phyloP scores from a whole-genome alignment of 2,888 invertebrate species.

The Alentia gelatinosa region DNA sequence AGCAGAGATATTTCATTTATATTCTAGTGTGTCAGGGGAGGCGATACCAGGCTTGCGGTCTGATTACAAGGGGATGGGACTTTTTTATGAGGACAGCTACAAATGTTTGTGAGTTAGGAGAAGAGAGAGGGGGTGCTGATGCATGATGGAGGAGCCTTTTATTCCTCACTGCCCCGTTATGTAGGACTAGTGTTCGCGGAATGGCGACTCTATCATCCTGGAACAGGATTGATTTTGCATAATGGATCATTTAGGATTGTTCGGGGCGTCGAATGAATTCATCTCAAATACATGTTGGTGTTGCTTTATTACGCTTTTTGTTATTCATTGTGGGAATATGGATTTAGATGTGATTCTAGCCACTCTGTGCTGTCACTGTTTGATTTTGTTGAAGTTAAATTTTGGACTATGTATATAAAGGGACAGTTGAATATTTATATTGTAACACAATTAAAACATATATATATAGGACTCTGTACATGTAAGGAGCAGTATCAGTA shows the following conservation, averaged over 20 bases:
- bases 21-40: neutral
- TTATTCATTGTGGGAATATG: too few species aligned
- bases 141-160: conserved; percentile 2
- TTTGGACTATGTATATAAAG: too few species aligned
- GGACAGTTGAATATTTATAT: too few species aligned
- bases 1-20: neutral
- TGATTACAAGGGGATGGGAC: neutral
- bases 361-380: too few species aligned
- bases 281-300: neutral
- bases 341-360: too few species aligned
- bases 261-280: neutral
- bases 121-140: neutral
- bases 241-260: neutral
- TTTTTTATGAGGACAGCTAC: neutral
- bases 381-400: too few species aligned
- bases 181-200: neutral
- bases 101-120: neutral
- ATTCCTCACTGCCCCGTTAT: neutral
- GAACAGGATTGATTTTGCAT: conserved; percentile 9
- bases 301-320: too few species aligned
- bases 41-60: neutral
- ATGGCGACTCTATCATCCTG: neutral
- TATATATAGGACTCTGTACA: too few species aligned
- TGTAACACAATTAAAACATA: too few species aligned
- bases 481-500: too few species aligned